Base-by-base conservation (phyloP, 2,888 invertebrate genomes). In the Drosophila nr. perissopoda region DNA sequence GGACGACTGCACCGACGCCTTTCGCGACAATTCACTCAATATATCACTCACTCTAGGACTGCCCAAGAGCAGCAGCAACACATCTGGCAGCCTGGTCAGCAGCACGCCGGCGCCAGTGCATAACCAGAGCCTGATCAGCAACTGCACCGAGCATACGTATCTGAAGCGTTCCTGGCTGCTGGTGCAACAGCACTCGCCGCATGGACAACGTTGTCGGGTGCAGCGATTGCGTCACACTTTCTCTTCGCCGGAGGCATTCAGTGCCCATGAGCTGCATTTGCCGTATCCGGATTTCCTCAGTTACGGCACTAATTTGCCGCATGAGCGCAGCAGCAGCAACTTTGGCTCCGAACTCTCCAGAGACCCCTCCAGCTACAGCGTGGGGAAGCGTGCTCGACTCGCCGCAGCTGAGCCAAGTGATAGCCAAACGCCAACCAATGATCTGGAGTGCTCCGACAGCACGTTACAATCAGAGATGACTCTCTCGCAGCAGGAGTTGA, bases 41-140 rank as follows among this genome's bases (percentile, higher is more conserved):
- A 92, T 93, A 86, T 93, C 93, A 68, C 91, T 93, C 87, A 90
- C 92, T 77, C 73, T 93, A 82, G 92, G 92, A 16, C 83, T 92
- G 64, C 91, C 92, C 38, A 56, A 56, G 27, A 56, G 56, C 56
- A 38, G 56, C 29, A 80, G 78, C 21, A 78, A 61, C 42, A 60
- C 81, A 29, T 87, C 82, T 76, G 78, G 82, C 75, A 81, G 66
- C 42, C 31, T 57, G 42, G 66, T 49, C 53, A 71, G 52, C 48
- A 53, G 52, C 18, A 58, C 57, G 36, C 67, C 81, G 33, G 74
- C 66, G 48, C 52, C 80, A 27, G 18, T 60, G 48, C 69, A 61
- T 31, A 59, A 69, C n/a, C 87, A 67, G 58, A 67, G 51, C 60
- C 56, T 56, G 33, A 57, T 49, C 62, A 83, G 89, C 58, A 87